Conservation (phyloP, 92 coral and sea anemone genomes). For the Ricordea florida region DNA sequence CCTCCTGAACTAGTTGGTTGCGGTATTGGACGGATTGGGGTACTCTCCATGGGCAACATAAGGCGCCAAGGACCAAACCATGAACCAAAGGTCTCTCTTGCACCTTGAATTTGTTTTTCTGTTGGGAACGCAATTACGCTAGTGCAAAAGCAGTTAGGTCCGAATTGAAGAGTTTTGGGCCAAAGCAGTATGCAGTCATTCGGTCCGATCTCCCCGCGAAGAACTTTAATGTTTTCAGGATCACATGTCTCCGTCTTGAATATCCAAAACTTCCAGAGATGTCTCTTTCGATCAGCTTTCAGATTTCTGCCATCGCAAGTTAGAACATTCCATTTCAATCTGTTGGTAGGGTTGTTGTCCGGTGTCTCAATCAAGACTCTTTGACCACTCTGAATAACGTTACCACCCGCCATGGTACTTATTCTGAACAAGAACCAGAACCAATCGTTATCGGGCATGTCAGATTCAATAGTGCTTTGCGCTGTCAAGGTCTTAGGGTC, state of each 20-base stretch:
- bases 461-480: not conserved
- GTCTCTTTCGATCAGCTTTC: not conserved
- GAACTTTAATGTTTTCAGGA: not conserved
- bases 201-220: not conserved
- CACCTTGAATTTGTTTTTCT: not conserved
- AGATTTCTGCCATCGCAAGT: not conserved
- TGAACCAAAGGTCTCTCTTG: conserved; percentile 2
- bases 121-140: not conserved
- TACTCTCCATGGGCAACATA: not conserved
- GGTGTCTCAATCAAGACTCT: not conserved
- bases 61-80: conserved; percentile 16
- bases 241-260: conserved; percentile 5
- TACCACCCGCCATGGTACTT: conserved; percentile 4
- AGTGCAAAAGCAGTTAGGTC: not conserved
- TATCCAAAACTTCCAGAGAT: conserved; percentile 36
- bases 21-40: conserved; percentile 4
- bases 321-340: not conserved
- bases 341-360: not conserved
- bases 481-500: not conserved
- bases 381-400: conserved; percentile 16
- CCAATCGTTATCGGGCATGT: conserved; percentile 20
- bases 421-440: conserved; percentile 26
- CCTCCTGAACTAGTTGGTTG: not conserved
- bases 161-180: not conserved
- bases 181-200: conserved; percentile 23